Percentiles rank a stretch among this genome's conserved stretches.
Evolutionary conservation across 1,140 invertebrate genomes (phyloP).

Genomic region (Drosophila santomea): DNA sequence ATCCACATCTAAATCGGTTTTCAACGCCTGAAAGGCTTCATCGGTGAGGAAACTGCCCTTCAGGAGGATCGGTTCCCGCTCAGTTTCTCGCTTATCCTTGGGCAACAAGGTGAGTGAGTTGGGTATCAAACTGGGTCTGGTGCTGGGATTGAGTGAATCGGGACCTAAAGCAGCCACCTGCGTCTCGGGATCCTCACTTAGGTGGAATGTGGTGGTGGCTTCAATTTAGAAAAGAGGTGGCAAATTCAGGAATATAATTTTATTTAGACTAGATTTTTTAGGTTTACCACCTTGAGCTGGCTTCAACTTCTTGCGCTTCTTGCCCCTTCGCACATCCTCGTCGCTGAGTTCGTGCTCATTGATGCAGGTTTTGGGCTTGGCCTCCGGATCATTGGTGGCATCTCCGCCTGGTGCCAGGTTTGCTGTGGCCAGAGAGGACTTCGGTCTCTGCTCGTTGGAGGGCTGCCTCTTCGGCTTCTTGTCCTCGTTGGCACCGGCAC

Average conservation of each 20-base stretch:
- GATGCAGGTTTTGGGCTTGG: constrained; percentile 72
- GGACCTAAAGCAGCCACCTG: constrained; percentile 81
- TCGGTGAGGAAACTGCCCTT: constrained; percentile 81
- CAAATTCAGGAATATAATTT: no score
- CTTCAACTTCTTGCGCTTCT: constrained; percentile 79
- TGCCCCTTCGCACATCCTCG: constrained; percentile 73
- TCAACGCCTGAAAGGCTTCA: constrained; percentile 78
- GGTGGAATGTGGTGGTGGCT: constrained; percentile 79
- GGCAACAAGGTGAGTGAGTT: constrained; percentile 63
- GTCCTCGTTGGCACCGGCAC: constrained; percentile 73
- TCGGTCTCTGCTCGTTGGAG: constrained; percentile 72
- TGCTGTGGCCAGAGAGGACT: constrained; percentile 69
- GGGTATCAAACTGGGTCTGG: constrained; percentile 80
- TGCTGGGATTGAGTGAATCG: constrained; percentile 81
- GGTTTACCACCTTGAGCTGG: constrained; percentile 54
- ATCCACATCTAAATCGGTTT: constrained; percentile 77
- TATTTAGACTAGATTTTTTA: no score
- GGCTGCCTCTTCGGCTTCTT: constrained; percentile 64
- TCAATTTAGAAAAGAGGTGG: background rate
- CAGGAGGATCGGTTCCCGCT: constrained; percentile 64
- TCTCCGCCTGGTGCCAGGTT: constrained; percentile 41
- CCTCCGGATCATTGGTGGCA: constrained; percentile 22
- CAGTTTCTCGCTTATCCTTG: constrained; percentile 69
- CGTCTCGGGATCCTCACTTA: constrained; percentile 82
- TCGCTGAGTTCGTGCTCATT: constrained; percentile 75